Evolutionary conservation across 2,888 invertebrate species (phyloP), one percentile per base, ranked within the genome.

Genomic region (Limnephilus rhombicus): DNA sequence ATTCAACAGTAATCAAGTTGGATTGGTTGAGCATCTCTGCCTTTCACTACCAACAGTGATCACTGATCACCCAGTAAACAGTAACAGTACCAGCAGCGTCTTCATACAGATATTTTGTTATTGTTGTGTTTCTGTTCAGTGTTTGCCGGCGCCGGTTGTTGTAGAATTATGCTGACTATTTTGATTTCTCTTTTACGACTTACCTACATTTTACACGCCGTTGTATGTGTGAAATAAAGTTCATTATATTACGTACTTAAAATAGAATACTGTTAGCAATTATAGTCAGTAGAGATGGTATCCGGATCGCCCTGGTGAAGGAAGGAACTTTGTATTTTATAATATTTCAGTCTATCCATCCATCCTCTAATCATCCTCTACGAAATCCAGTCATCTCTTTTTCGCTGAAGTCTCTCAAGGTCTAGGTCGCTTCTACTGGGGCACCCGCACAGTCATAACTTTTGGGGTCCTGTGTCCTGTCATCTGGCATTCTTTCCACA

Each of bases 161-260:
- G 85, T 13, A 85, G 41, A 85, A 85, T 41, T 41, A 29, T 45
- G 85, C 41, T 13, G 34, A 85, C 41, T 9, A 5, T 11, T 41
- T 45, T 13, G 41, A n/a, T 86, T 86, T 86, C 86, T 86, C 86
- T 86, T 86, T 85, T 85, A 34, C 13, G 68, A 68, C 24, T 68
- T 68, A 41, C 41, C 41, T 41, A 68, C 68, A 86, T 86, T 86
- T 86, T 49, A 41, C 49, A 45, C 86, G 86, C 45, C 13, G 86
- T n/a, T 49, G 3, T 49, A 49, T 37, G 24, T 37, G 34, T 24
- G 7, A 24, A 15, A 7, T 24, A 18, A n/a, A 68, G 24, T 24
- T 4, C 68, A 24, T 68, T 9, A 9, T 24, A 68, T 68, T 68
- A 5, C 53, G 13, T 68, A 18, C 53, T 53, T 53, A 49, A 49